Conservation (phyloP, 2,888 invertebrate species). For the Cerastoderma edule region DNA sequence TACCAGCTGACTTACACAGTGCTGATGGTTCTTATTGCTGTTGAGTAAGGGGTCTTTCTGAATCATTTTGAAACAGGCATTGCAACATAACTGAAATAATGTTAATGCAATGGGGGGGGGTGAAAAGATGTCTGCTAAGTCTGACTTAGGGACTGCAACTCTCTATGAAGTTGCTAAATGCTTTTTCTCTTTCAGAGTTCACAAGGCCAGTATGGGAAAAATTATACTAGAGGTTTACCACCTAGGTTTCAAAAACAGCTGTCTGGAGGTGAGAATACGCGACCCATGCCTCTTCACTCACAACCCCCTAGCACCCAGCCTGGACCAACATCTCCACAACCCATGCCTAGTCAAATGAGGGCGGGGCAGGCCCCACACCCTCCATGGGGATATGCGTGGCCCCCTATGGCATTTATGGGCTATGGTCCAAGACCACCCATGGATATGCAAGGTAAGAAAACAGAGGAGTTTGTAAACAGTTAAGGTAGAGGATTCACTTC, state of each 20-base stretch:
- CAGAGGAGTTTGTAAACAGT: too few species aligned
- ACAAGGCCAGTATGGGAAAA: conserved; percentile 84
- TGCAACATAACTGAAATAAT: too few species aligned
- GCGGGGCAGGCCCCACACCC: conserved; percentile 80
- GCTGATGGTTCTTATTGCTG: too few species aligned
- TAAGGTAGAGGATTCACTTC: too few species aligned
- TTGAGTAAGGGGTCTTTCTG: too few species aligned
- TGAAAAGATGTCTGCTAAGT: too few species aligned
- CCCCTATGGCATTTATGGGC: conserved; percentile 78
- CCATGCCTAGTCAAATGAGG: conserved; percentile 73
- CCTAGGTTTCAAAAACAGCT: conserved; percentile 86
- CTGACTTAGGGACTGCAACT: too few species aligned
- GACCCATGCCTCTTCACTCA: conserved; percentile 47
- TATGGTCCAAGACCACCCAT: conserved; percentile 77
- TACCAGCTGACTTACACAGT: too few species aligned
- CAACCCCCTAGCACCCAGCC: conserved; percentile 54
- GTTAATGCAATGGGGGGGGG: too few species aligned
- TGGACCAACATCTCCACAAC: conserved; percentile 68
- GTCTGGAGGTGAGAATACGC: conserved; percentile 56
- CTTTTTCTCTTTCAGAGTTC: conserved; percentile 4
- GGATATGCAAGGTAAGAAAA: conserved; percentile 78
- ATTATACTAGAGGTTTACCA: conserved; percentile 91
- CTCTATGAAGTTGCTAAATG: background rate
- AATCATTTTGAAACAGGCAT: too few species aligned
- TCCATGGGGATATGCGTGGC: conserved; percentile 74